A percentile compares a stretch with the other conserved stretches of the same genome.
These are phyloP conservation scores for Cosmia trapezina DNA, from an alignment of 2,888 invertebrate genomes.

Conservation along the genomic window DNA sequence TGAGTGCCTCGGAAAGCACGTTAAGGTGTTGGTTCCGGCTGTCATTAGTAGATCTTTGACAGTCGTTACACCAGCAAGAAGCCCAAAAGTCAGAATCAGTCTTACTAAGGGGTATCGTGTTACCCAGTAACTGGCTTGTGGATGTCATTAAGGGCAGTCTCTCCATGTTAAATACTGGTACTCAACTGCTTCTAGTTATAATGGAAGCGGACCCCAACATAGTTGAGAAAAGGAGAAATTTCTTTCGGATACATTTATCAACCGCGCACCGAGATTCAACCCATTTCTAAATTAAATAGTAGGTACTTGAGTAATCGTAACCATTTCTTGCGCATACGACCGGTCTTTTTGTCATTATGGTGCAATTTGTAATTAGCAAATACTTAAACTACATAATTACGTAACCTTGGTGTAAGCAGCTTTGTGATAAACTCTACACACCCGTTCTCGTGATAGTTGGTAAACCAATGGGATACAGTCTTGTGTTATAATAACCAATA, in stretches of 20 bases:
- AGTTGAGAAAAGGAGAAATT: not conserved
- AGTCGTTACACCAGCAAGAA: not conserved
- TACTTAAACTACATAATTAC: conserved; percentile 1
- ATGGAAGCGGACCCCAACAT: too few species aligned
- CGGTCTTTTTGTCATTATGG: conserved; percentile 7
- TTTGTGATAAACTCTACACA: not conserved
- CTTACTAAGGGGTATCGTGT: not conserved
- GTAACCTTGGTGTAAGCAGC: not conserved
- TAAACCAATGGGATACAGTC: not conserved
- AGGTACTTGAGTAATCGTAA: not conserved
- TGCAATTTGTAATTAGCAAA: conserved; percentile 14
- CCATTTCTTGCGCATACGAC: not conserved
- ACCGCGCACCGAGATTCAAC: not conserved
- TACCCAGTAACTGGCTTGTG: not conserved
- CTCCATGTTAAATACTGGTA: too few species aligned
- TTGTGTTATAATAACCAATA: not conserved
- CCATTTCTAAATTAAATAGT: conserved; percentile 8
- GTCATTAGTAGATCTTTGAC: not conserved
- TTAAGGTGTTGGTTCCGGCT: not conserved
- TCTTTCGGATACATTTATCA: not conserved
- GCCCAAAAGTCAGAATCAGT: not conserved
- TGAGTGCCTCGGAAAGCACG: not conserved
- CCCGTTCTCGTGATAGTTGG: not conserved
- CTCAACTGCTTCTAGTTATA: too few species aligned
- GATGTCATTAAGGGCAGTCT: not conserved